Evolutionary conservation across 2,888 invertebrate genomes (phyloP).

Genomic region (Auanema freiburgensis): DNA sequence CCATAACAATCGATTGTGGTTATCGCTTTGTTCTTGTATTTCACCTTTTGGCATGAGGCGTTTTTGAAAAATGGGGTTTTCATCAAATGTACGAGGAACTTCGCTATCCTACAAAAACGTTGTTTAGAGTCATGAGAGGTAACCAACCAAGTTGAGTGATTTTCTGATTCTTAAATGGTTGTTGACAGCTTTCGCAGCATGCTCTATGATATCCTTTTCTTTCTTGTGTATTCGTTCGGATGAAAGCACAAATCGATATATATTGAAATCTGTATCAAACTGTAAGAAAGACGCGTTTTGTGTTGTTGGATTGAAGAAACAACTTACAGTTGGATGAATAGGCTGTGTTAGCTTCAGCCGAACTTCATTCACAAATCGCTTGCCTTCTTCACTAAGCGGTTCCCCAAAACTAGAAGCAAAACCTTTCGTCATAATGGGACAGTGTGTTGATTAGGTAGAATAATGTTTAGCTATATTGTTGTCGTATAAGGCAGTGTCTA

Average conservation of each 20-base stretch:
- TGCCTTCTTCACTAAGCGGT: conserved; percentile 50
- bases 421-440: conserved; percentile 21
- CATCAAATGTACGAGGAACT: conserved; percentile 52
- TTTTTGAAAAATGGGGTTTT: conserved; percentile 58
- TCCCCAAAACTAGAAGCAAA: conserved; percentile 49
- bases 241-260: conserved; percentile 62
- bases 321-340: conserved; percentile 54
- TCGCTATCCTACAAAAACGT: conserved; percentile 46
- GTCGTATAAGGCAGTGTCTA: background rate
- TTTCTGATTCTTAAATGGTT: conserved; percentile 60
- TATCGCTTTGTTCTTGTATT: conserved; percentile 41
- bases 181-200: conserved; percentile 55
- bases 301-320: background rate
- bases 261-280: conserved; percentile 64
- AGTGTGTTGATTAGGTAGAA: background rate
- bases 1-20: conserved; percentile 60
- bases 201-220: conserved; percentile 55
- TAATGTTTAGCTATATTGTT: background rate
- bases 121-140: background rate
- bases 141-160: conserved; percentile 53
- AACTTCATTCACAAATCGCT: conserved; percentile 55
- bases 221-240: conserved; percentile 52
- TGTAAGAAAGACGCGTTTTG: conserved; percentile 25
- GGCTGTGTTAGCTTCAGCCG: conserved; percentile 49
- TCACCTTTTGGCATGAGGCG: conserved; percentile 58